Base-by-base conservation (phyloP, 2,113 vertebrate species). In the Xyliphius kryptos region DNA sequence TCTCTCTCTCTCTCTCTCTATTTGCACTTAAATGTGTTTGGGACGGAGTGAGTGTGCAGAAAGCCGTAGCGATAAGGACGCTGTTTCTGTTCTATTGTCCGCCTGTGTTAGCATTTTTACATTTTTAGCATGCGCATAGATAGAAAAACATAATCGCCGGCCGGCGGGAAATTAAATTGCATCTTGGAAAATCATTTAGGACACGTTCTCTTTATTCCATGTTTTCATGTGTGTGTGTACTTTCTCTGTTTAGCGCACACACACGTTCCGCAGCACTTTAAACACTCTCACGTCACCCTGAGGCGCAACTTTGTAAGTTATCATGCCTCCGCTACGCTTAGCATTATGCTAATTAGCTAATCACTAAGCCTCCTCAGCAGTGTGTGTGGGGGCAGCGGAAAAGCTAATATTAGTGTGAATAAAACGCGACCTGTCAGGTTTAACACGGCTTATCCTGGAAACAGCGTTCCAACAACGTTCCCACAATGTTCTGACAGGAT, bases 21-120 rank as follows among this genome's bases (percentile, higher is more conserved):
- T 87, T 88, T 88, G 86, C 85, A 88, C 86, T 88, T 87, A 87
- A 88, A 87, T 88, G 85, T 83, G 86, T 88, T 88, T 88, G 82
- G 86, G 86, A 86, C 80, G 85, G 84, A 85, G 85, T 85, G 85
- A 87, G 80, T 86, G 84, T 84, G 86, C 78, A 81, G 81, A 82
- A 82, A 85, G 85, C 79, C 77, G 78, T 83, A 77, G 74, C 73
- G 85, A 88, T 87, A 88, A 88, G 83, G 53, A 68, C 26, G 26
- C 26, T 32, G 26, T 32, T 83, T 81, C 56, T 82, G 80, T 84
- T 51, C 82, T 75, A 84, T 84, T 86, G 82, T 88, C 76, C 79
- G 66, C 36, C 38, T 53, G 82, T 82, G 82, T 82, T 82, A 80
- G 84, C 82, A 81, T 81, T 84, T 86, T 83, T 63, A 64, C 76